These are phyloP conservation scores for Melanotaenia maccullochi DNA, from an alignment of 2,797 vertebrate species.

Conservation along the genomic window DNA sequence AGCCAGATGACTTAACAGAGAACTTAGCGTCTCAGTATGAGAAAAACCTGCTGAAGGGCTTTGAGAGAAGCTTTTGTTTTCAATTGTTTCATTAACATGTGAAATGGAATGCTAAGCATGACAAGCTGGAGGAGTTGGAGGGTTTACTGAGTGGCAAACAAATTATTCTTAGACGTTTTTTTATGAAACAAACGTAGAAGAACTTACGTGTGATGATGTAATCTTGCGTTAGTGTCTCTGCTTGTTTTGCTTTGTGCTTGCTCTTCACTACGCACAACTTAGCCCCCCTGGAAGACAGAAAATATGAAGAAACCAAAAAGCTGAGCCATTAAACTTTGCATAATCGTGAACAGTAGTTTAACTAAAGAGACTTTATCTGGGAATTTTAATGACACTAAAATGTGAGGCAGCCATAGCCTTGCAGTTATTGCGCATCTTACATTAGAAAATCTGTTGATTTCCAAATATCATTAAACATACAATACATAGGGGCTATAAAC, in stretches of 20 bases:
- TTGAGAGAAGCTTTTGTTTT: constrained; percentile 33
- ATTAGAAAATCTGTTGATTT: not conserved
- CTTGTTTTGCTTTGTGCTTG: constrained; percentile 91
- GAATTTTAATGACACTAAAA: not conserved
- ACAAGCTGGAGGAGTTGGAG: not conserved
- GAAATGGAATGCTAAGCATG: not conserved
- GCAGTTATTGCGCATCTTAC: not conserved
- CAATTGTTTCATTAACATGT: constrained; percentile 11
- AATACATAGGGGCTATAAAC: not conserved
- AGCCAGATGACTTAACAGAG: constrained; percentile 22
- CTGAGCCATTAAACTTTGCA: not conserved
- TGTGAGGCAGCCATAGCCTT: not conserved
- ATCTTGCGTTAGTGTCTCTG: constrained; percentile 94
- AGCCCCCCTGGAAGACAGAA: constrained; percentile 86
- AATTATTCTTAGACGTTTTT: not conserved
- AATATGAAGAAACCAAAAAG: not conserved
- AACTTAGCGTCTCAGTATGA: constrained; percentile 21
- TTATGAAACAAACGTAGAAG: not conserved
- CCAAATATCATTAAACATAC: not conserved
- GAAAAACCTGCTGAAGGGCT: constrained; percentile 21
- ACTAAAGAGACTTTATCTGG: not conserved
- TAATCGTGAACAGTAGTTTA: not conserved
- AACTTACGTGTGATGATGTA: constrained; percentile 98
- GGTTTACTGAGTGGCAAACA: not conserved
- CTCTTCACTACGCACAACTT: constrained; percentile 98